phyloP scores from a whole-genome alignment of 1,140 invertebrate species.

The Drosophila repleta region DNA sequence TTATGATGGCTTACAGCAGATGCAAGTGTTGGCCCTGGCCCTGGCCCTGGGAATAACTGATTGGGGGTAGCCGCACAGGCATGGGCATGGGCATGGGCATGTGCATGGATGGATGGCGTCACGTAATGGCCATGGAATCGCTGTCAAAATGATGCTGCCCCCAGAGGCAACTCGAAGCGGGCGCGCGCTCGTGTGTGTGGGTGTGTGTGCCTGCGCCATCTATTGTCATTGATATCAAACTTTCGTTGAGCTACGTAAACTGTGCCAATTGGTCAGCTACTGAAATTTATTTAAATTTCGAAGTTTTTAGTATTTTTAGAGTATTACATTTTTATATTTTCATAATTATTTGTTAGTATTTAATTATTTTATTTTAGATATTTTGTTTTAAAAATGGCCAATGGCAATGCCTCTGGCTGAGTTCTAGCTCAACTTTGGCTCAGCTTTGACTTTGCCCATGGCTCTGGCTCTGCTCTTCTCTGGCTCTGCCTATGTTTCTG shows the following conservation, averaged over 20 bases:
- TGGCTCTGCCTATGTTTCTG: no score
- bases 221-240: conserved; percentile 33
- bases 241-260: conserved; percentile 6
- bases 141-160: conserved; percentile 27
- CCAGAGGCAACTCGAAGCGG: conserved; percentile 1
- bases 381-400: no score
- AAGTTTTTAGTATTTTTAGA: no score
- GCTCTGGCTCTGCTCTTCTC: no score
- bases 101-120: conserved; percentile 17
- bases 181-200: no score
- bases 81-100: no score
- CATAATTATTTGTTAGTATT: no score
- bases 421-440: no score
- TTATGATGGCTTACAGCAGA: conserved; percentile 53
- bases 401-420: no score
- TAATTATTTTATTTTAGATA: no score
- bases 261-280: conserved; percentile 6
- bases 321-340: no score
- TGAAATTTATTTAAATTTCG: background rate
- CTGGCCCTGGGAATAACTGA: conserved; percentile 22
- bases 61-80: conserved; percentile 5
- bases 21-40: conserved; percentile 40
- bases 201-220: background rate
- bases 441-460: no score
- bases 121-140: conserved; percentile 42